These are phyloP conservation scores for Mastigias papua DNA, from an alignment of 30 jellyfish, hydroid and myxozoan genomes.

Conservation along the genomic window DNA sequence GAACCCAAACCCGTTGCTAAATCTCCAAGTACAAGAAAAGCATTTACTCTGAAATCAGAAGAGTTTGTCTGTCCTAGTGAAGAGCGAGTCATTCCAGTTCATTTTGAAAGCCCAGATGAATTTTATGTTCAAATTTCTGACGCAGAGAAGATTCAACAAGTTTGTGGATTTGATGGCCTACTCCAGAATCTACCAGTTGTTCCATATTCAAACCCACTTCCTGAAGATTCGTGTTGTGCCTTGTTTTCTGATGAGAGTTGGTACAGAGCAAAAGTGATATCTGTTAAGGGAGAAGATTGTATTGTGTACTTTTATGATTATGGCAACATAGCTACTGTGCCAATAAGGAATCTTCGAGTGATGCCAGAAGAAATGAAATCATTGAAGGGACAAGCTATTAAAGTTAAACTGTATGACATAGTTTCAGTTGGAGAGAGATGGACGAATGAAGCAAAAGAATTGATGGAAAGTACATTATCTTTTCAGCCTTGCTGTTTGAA, in stretches of 20 bases:
- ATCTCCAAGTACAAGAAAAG: not conserved
- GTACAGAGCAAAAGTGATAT: conserved; percentile 77
- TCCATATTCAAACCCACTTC: conserved; percentile 3
- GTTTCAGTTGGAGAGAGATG: conserved; percentile 23
- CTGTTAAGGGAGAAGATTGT: conserved; percentile 17
- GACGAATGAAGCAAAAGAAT: conserved; percentile 12
- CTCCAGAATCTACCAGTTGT: conserved; percentile 5
- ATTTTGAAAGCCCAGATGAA: conserved; percentile 65
- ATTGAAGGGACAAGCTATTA: conserved; percentile 74
- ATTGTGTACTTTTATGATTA: conserved; percentile 41
- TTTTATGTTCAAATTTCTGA: conserved; percentile 69
- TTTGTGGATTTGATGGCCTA: conserved; percentile 53
- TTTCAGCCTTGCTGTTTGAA: conserved; percentile 38
- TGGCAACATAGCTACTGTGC: conserved; percentile 25
- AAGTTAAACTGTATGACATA: conserved; percentile 47
- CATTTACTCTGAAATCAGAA: conserved; percentile 2
- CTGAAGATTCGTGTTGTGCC: conserved; percentile 48
- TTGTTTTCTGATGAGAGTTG: conserved; percentile 51
- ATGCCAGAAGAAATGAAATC: conserved; percentile 67
- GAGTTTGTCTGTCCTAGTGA: not conserved
- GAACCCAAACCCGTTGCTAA: not conserved
- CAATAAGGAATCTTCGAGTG: conserved; percentile 30
- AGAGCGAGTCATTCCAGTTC: conserved; percentile 49
- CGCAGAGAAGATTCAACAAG: conserved; percentile 29
- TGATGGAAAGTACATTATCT: conserved; percentile 14